phyloP scores from a whole-genome alignment of 2,113 vertebrate genomes.

The Trematomus loennbergii region DNA sequence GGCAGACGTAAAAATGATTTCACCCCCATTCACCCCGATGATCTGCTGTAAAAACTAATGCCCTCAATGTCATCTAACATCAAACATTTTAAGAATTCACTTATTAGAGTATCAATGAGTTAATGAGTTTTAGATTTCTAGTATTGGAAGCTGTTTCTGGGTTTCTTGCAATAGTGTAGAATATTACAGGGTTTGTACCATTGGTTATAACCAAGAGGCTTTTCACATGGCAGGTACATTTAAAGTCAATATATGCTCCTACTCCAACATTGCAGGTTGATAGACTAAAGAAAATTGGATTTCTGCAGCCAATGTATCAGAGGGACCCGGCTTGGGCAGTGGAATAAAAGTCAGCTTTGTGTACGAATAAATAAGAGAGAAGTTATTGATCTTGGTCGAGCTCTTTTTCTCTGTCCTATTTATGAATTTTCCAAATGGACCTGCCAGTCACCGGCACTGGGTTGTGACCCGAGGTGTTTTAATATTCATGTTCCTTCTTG shows the following conservation, averaged over 20 bases:
- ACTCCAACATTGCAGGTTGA: not conserved
- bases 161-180: not conserved
- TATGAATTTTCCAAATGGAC: constrained; percentile 40
- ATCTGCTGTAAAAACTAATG: constrained; percentile 41
- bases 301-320: constrained; percentile 41
- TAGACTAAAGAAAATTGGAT: constrained; percentile 27
- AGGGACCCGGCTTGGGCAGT: constrained; percentile 30
- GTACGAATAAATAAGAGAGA: constrained; percentile 43
- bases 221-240: not conserved
- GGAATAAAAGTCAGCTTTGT: constrained; percentile 32
- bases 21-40: constrained; percentile 7
- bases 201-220: too few relatives aligned
- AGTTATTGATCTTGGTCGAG: constrained; percentile 46
- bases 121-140: too few relatives aligned
- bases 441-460: constrained; percentile 54
- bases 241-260: not conserved
- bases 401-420: constrained; percentile 27
- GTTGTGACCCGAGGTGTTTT: constrained; percentile 41
- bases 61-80: constrained; percentile 33
- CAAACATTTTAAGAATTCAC: too few relatives aligned
- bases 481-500: constrained; percentile 63
- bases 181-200: not conserved
- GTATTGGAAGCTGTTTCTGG: not conserved
- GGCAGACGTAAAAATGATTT: constrained; percentile 38
- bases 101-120: too few relatives aligned